These are phyloP conservation scores for Suricata suricatta DNA, from an alignment of 2,113 vertebrate genomes.

Conservation along the genomic window DNA sequence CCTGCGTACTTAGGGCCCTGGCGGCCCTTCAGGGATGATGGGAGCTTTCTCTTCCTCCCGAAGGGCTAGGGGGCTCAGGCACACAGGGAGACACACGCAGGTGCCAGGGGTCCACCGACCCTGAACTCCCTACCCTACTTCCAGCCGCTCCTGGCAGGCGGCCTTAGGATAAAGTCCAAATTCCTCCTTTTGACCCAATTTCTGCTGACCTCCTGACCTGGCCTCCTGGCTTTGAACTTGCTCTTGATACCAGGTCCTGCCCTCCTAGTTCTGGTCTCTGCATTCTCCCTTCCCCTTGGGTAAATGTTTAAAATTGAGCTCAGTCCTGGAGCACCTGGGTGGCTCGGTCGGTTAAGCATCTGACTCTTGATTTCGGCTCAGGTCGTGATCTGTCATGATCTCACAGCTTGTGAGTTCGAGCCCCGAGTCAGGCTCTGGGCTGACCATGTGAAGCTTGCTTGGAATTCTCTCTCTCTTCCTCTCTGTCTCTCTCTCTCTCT, in stretches of 20 bases:
- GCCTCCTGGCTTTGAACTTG: background rate
- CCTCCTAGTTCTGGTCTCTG: background rate
- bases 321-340: background rate
- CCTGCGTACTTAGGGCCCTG: background rate
- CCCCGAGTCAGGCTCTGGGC: too few relatives aligned
- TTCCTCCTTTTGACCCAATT: background rate
- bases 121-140: too few relatives aligned
- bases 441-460: too few relatives aligned
- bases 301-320: background rate
- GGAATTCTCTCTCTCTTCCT: too few relatives aligned
- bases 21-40: background rate
- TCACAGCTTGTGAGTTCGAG: too few relatives aligned
- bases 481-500: too few relatives aligned
- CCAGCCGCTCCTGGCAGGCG: accelerated
- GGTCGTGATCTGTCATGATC: too few relatives aligned
- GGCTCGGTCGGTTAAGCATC: too few relatives aligned
- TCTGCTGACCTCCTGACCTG: background rate
- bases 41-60: background rate
- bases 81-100: accelerated
- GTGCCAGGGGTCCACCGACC: background rate
- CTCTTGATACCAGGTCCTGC: background rate
- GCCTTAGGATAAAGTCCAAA: background rate
- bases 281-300: background rate
- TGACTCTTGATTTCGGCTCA: too few relatives aligned
- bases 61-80: background rate